Base-by-base conservation (phyloP, 2,113 vertebrate genomes). In the Takifugu bimaculatus region DNA sequence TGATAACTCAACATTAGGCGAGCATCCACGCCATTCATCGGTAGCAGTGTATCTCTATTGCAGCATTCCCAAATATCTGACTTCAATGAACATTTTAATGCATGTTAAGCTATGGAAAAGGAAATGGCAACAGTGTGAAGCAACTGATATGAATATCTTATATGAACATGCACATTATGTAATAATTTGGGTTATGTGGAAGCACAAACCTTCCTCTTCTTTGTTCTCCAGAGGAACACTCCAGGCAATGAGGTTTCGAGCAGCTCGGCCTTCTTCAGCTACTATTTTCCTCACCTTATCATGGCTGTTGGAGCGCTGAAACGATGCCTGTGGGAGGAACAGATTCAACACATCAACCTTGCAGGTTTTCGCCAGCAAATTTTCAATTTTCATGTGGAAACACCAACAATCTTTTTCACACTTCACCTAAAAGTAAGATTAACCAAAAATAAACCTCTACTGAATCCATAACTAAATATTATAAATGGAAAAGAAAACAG, bases 221-320 rank as follows among this genome's bases (percentile, higher is more conserved):
- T 95, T 98, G 88, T 65, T 97, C 70, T 98, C 95, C 54, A 99
- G 74, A 0, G 97, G 97, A 2, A 99, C 96, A 0, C 92, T 99
- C 97, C 97, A 99, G 0, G 97, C 95, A 26, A 99, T 99, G 42
- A 99, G 87, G 76, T 99, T 99, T 72, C 97, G 90, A 50, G 97
- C 96, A 53, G 96, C 92, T 0, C 97, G 95, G 7, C 97, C 97
- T 78, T 99, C 97, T 73, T 98, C 95, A 2, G 97, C 97, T 44
- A 99, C 96, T 42, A 99, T 99, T 73, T 90, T 96, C 80, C 97
- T 92, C 58, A 99, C 97, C 88, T 99, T 99, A 86, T 99, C 96
- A 54, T 98, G 97, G 80, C 97, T 98, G 66, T 95, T 98, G 50
- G 97, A 99, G 50, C 95, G 93, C 57, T 98, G 96, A 79, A 98